A percentile compares a stretch with the other conserved stretches of the same genome.
Evolutionary conservation across 2,113 vertebrate species (phyloP).

Genomic region (Castor canadensis): DNA sequence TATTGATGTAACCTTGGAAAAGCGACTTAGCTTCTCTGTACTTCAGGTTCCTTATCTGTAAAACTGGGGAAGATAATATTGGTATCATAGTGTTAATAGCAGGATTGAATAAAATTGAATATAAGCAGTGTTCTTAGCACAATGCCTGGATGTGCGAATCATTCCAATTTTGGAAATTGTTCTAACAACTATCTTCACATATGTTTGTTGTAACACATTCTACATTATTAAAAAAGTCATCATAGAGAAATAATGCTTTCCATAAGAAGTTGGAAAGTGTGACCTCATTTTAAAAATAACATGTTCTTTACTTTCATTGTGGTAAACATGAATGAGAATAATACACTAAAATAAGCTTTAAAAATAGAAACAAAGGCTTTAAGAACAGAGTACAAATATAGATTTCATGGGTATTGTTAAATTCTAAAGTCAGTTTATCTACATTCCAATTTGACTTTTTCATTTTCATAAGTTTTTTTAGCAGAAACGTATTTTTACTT

Average conservation of each 20-base stretch:
- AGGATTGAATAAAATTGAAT: background rate
- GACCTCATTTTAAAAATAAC: background rate
- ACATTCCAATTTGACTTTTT: constrained; percentile 24
- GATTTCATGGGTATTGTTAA: background rate
- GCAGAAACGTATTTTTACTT: constrained; percentile 40
- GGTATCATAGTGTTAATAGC: background rate
- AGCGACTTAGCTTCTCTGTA: too few species aligned
- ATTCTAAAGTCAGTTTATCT: background rate
- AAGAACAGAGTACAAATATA: background rate
- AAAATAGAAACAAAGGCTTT: background rate
- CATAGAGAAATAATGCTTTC: background rate
- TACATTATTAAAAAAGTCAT: background rate
- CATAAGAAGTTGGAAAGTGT: background rate
- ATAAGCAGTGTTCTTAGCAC: background rate
- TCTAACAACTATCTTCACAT: background rate
- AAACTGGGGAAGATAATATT: background rate
- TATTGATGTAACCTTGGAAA: background rate
- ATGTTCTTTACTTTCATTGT: background rate
- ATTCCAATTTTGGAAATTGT: background rate
- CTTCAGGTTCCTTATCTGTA: background rate
- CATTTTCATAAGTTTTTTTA: constrained; percentile 5
- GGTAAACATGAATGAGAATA: background rate
- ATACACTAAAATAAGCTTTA: background rate
- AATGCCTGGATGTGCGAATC: background rate
- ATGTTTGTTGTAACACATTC: background rate